These are phyloP conservation scores for Asarcornis scutulata DNA, from an alignment of 2,113 vertebrate species.

Conservation along the genomic window DNA sequence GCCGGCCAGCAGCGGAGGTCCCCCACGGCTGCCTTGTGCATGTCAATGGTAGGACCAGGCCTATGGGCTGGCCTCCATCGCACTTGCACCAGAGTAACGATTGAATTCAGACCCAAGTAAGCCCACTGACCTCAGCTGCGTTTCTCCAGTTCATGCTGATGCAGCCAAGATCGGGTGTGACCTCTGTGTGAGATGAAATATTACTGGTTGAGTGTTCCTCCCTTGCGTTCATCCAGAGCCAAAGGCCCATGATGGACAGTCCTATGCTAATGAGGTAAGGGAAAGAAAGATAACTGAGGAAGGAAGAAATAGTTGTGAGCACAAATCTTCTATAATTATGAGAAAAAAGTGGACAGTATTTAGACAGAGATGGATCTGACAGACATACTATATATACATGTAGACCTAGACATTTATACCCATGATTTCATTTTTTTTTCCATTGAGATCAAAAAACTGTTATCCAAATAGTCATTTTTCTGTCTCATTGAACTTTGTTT, in stretches of 20 bases:
- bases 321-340: neutral
- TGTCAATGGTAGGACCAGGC: neutral
- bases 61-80: neutral
- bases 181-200: neutral
- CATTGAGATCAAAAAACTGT: neutral
- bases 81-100: neutral
- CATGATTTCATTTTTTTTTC: neutral
- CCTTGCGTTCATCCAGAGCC: neutral
- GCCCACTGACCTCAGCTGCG: neutral
- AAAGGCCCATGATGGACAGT: neutral
- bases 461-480: neutral
- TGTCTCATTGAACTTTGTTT: neutral
- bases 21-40: neutral
- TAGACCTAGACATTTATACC: neutral
- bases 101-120: slow-evolving; percentile 39
- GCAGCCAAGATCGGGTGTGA: neutral
- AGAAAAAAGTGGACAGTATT: neutral
- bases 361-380: neutral
- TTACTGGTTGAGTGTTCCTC: neutral
- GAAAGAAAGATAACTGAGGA: neutral
- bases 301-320: neutral
- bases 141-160: neutral
- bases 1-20: rapidly evolving
- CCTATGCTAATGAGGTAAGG: neutral
- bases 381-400: neutral